Percentiles rank a stretch among this genome's conserved stretches.
phyloP scores from a whole-genome alignment of 2,113 vertebrate genomes.

The Ammospiza caudacuta region DNA sequence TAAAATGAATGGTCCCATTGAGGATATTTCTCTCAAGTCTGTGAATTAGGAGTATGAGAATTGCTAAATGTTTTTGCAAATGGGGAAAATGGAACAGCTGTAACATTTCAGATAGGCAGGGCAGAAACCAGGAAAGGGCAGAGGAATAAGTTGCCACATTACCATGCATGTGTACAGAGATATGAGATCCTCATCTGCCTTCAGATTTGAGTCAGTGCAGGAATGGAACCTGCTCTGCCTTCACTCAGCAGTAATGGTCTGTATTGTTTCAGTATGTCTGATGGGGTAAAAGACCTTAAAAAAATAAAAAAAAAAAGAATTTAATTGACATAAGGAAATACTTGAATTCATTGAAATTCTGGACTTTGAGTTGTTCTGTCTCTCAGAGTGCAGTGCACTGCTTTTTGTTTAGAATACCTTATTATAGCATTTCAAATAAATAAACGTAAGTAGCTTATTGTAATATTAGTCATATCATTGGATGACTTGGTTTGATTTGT shows the following conservation, averaged over 20 bases:
- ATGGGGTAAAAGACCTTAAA: neutral
- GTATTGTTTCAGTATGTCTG: neutral
- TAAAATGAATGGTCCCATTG: neutral
- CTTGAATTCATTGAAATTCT: neutral
- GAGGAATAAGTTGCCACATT: neutral
- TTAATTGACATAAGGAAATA: neutral
- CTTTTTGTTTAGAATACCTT: neutral
- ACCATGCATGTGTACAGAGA: rapidly evolving
- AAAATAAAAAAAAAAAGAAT: neutral
- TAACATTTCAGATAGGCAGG: neutral
- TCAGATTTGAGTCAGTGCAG: neutral
- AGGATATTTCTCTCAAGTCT: neutral
- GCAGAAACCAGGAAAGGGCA: neutral
- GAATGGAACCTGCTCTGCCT: neutral
- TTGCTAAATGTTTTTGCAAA: neutral
- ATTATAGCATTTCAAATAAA: neutral
- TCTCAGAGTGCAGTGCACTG: neutral
- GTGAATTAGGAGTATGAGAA: neutral
- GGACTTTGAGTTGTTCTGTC: neutral
- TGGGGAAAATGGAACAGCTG: neutral
- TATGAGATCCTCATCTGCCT: neutral
- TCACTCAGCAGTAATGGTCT: neutral
- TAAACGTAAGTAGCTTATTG: neutral
- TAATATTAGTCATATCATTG: conserved; percentile 15
- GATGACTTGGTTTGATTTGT: neutral